Evolutionary conservation across 1,140 invertebrate species (phyloP).

Genomic region (Myzus persicae): DNA sequence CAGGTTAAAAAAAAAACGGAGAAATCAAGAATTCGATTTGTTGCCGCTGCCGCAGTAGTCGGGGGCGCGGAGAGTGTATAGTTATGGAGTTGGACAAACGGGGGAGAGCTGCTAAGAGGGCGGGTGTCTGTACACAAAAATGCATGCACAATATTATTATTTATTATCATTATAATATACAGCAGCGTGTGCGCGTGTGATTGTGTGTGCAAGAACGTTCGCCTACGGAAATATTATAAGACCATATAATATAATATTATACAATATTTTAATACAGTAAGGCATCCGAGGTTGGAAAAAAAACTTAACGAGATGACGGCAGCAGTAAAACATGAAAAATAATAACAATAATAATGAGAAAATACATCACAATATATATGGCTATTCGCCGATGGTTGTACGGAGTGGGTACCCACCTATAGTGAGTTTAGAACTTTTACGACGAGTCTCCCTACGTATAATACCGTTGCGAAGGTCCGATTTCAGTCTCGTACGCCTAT

Average conservation of each 20-base stretch:
- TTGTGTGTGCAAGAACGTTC: background rate
- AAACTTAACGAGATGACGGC: background rate
- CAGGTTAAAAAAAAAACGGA: background rate
- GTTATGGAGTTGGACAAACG: background rate
- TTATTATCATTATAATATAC: slow-evolving; percentile 18
- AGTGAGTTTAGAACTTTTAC: background rate
- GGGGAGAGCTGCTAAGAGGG: background rate
- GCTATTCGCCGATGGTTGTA: background rate
- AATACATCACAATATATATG: background rate
- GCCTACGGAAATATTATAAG: background rate
- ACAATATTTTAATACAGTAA: background rate
- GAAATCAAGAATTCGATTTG: background rate
- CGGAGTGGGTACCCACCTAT: background rate
- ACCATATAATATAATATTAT: background rate
- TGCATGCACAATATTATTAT: background rate
- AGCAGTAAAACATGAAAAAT: background rate
- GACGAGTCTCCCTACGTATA: background rate
- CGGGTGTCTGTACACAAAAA: background rate
- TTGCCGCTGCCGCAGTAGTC: background rate
- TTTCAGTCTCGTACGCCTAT: background rate
- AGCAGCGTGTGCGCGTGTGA: background rate
- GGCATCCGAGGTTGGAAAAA: background rate
- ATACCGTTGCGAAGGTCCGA: background rate
- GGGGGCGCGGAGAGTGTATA: background rate
- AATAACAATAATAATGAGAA: slow-evolving; percentile 27